These are phyloP conservation scores for Strigamia transsilvanica DNA, from an alignment of 2,888 invertebrate species.

Conservation along the genomic window DNA sequence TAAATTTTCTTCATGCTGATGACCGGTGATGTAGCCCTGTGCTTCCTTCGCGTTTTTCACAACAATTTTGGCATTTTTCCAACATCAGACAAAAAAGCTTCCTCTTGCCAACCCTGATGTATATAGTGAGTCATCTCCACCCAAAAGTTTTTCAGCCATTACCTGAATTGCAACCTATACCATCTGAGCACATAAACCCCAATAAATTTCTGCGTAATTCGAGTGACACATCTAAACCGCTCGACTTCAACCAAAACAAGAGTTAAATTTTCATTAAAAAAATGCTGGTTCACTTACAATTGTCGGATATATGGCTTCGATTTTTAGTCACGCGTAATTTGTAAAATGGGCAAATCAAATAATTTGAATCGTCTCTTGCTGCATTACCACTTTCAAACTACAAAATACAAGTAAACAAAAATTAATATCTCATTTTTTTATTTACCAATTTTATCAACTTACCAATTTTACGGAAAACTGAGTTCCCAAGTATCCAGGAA, in stretches of 20 bases:
- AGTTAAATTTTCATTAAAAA: neutral
- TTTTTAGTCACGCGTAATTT: neutral
- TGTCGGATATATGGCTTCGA: neutral
- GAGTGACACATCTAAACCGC: neutral
- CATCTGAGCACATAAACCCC: slow-evolving; percentile 35
- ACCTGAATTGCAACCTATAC: slow-evolving; percentile 15
- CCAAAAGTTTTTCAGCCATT: slow-evolving; percentile 49
- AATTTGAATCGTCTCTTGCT: neutral
- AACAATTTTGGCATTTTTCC: slow-evolving; percentile 45
- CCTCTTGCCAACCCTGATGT: slow-evolving; percentile 48
- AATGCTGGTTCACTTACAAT: neutral
- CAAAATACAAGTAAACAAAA: neutral
- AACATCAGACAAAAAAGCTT: slow-evolving; percentile 17
- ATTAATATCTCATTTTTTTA: neutral
- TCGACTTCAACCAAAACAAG: neutral
- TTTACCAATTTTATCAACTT: neutral
- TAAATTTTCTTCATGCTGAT: slow-evolving; percentile 1
- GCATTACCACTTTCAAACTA: neutral
- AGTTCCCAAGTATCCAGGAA: neutral
- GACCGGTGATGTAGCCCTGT: slow-evolving; percentile 11
- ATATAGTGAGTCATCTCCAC: slow-evolving; percentile 44
- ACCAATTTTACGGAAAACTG: neutral
- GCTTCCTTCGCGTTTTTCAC: slow-evolving; percentile 29
- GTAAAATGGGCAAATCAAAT: neutral
- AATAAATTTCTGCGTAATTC: neutral